Evolutionary conservation across 2,113 vertebrate species (phyloP), one percentile per base, ranked within the genome.

Genomic region (Proterorhinus semilunaris): DNA sequence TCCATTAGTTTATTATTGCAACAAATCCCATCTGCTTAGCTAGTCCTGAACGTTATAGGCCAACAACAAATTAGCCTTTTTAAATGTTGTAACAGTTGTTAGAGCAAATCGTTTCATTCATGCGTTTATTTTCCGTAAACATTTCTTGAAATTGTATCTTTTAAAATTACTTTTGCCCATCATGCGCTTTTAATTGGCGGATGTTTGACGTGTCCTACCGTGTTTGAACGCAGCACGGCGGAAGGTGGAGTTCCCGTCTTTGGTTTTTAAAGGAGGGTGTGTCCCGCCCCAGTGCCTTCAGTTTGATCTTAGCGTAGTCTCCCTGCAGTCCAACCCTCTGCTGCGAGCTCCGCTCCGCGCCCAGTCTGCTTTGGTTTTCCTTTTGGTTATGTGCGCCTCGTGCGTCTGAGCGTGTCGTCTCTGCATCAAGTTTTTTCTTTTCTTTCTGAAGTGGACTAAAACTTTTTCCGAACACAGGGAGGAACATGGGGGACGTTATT

Each of bases 401-500:
- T 47, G 43, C 61, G 61, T 46, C 44, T 47, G 58, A 45, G 36
- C 42, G 42, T 4, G 12, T 44, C 59, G 13, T 62, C 10, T 42
- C 10, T 12, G 42, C 58, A 6, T 42, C 55, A 27, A 13, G 27
- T 21, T 12, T 11, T 13, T n/a, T n/a, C n/a, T 6, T 27, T 21
- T 10, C 10, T 16, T 7, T 53, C 57, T 61, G 7, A 66, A 73
- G 54, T 52, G 44, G 4, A 10, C 8, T 46, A 47, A 48, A 61
- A 65, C 63, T n/a, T 49, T 42, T 75, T 48, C 5, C 78, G 12
- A 1, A 47, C 7, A 47, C 1, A 47, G 6, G 7, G 42, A 13
- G 12, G 7, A 42, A 58, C 7, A 97, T 96, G 95, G 96, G 96
- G 82, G 95, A 96, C 91, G 91, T 94, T 52, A 79, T 98, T 87